A percentile compares a stretch with the other conserved stretches of the same genome.
Evolutionary conservation across 2,797 vertebrate species (phyloP).

Genomic region (Lagorchestes hirsutus): DNA sequence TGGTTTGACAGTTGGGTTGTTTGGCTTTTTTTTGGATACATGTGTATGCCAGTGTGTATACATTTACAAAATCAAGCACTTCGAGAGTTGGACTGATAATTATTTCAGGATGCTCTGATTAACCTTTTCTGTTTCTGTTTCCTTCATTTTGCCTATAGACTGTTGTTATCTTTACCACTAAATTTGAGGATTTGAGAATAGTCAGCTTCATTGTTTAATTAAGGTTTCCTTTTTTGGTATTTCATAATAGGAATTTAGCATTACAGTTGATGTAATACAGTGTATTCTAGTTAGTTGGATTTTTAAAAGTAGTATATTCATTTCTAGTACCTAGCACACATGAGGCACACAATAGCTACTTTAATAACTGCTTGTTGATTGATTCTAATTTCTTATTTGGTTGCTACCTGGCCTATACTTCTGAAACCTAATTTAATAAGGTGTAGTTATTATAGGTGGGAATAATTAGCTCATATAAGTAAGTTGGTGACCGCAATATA

Average conservation of each 20-base stretch:
- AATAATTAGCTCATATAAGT: background rate
- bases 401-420: background rate
- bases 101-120: background rate
- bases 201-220: background rate
- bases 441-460: background rate
- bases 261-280: background rate
- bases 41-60: background rate
- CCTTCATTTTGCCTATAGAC: background rate
- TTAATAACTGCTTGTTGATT: background rate
- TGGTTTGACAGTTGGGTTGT: background rate
- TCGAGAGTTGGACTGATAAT: background rate
- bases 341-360: background rate
- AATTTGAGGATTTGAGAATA: background rate
- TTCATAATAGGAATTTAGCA: background rate
- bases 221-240: background rate
- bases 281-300: background rate
- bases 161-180: background rate
- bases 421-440: background rate
- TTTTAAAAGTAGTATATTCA: background rate
- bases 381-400: background rate
- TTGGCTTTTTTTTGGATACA: no score
- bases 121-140: constrained; percentile 19
- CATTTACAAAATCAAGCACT: constrained; percentile 13
- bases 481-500: background rate
- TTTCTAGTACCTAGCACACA: background rate